Evolutionary conservation across 1,140 invertebrate genomes (phyloP).

Genomic region (Saccostrea glomerata): DNA sequence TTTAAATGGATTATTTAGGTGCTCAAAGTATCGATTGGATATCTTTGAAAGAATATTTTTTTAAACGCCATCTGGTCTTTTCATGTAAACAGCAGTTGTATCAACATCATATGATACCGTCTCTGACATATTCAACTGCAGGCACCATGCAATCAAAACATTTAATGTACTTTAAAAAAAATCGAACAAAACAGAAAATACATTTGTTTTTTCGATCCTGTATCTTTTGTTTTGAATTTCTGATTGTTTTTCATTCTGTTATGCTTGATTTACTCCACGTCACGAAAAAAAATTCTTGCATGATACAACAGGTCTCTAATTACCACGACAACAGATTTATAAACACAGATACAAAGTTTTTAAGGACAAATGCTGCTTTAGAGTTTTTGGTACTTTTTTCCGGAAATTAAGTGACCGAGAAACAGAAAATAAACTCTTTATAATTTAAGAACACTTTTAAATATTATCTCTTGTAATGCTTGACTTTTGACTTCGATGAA

Average conservation of each 20-base stretch:
- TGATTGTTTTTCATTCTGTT: not conserved
- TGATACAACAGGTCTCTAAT: not conserved
- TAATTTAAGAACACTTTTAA: not conserved
- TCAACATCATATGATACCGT: not conserved
- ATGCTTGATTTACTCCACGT: not conserved
- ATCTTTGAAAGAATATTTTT: too few relatives aligned
- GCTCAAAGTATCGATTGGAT: too few relatives aligned
- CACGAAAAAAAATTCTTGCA: not conserved
- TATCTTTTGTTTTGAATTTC: not conserved
- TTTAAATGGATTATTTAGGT: too few relatives aligned
- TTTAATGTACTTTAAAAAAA: not conserved
- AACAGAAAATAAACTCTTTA: not conserved
- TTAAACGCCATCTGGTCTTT: not conserved
- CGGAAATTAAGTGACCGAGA: not conserved
- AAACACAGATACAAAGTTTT: not conserved
- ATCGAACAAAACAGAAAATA: not conserved
- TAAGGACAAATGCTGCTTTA: not conserved
- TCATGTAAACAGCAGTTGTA: not conserved
- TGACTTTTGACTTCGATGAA: too few relatives aligned
- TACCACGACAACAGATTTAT: not conserved
- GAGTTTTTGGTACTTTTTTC: not conserved
- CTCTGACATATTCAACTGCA: not conserved
- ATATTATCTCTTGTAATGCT: too few relatives aligned
- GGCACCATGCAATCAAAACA: not conserved
- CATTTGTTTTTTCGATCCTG: not conserved